Base-by-base conservation (phyloP, 2,113 vertebrate genomes). In the Jaculus jaculus region DNA sequence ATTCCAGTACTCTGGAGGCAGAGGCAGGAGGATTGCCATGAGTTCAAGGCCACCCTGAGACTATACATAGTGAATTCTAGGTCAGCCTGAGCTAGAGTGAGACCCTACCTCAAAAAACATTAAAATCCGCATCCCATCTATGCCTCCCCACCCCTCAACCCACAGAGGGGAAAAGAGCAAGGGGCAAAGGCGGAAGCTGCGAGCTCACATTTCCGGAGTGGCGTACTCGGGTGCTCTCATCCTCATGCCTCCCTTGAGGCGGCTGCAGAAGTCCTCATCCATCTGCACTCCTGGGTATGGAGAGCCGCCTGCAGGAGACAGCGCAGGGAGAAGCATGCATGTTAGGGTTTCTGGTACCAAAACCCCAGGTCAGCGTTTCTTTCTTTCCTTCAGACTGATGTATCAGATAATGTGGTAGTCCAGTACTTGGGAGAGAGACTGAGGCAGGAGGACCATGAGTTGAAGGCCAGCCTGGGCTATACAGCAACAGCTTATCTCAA, bases 231-330 rank as follows among this genome's bases (percentile, higher is more conserved):
- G 99, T 0, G 99, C 98, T 94, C 98, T 94, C 99, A 99, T 99
- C 91, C 99, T 98, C 63, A 99, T 99, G 93, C 99, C 99, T 15
- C 97, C 98, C 91, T 99, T 99, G 82, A 99, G 98, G 81, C 98
- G 98, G 95, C 98, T 99, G 97, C 99, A 99, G 98, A 99, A 99
- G 85, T 99, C 99, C 91, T 99, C 99, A 0, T 99, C 99, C 89
- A 99, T 99, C 73, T 99, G 99, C 69, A 99, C 97, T 15, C 99
- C 99, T 0, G 99, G 99, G 92, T 99, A 99, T 0, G 99, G 99
- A 63, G 99, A 99, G 0, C 99, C 99, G 30, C 99, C 99, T 99
- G 96, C 24, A 68, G 23, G 72, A 0, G n/a, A 84, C 42, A 92
- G 30, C 1, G 1, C 81, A 84, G 72, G 54, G 30, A 63, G 34